Base-by-base conservation (phyloP, 1,140 invertebrate genomes). In the Sinella curviseta region DNA sequence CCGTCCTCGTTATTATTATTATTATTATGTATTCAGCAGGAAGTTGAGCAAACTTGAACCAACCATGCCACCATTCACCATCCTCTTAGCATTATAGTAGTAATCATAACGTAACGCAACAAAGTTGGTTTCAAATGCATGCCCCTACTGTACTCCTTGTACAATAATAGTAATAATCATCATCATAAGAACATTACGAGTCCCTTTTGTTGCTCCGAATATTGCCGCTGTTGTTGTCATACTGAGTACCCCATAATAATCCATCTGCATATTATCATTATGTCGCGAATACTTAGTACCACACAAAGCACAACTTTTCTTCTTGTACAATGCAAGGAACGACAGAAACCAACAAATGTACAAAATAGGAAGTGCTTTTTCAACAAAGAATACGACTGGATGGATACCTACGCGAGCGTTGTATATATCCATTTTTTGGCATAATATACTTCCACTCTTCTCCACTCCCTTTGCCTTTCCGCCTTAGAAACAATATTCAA, bases 11-110 rank as follows among this genome's bases (percentile, higher is more conserved):
- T n/a, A n/a, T n/a, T n/a, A 48, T 48, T 48, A 26, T 60, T 60
- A 26, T 60, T 60, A 60, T 60, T 60, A 60, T 60, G 55, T 26
- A 60, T 60, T 60, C 55, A 60, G 24, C 14, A 60, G 55, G 55
- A 60, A 60, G 55, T 26, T 60, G 55, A 3, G 55, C 55, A n/a
- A n/a, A 26, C 14, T 14, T 3, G 24, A 60, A 26, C 24, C 3
- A 8, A 60, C 55, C 55, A 60, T 60, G 24, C 55, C 3, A 24
- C 55, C 12, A 60, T 60, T n/a, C n/a, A n/a, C n/a, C n/a, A n/a
- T n/a, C n/a, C n/a, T n/a, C n/a, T n/a, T n/a, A n/a, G n/a, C n/a
- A n/a, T n/a, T n/a, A n/a, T n/a, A n/a, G n/a, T n/a, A n/a, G n/a
- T n/a, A n/a, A n/a, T n/a, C n/a, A n/a, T n/a, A n/a, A n/a, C n/a